A percentile compares a stretch with the other conserved stretches of the same genome.
Conservation (phyloP, 2,113 vertebrate genomes). For the Haliaeetus leucogaster region DNA sequence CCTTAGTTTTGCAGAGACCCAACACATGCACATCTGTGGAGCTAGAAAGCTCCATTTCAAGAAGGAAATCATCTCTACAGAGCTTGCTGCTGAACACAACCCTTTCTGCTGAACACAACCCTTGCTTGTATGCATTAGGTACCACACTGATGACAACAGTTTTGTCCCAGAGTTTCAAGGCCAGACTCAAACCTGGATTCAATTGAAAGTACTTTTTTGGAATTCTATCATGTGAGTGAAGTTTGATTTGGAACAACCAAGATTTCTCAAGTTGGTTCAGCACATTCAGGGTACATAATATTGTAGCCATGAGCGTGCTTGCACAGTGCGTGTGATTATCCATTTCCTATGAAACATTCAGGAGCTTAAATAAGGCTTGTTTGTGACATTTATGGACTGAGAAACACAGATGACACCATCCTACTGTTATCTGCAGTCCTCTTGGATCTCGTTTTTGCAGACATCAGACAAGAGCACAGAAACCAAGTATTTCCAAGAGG, state of each 20-base stretch:
- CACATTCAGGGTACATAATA: not conserved
- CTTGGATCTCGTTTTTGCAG: not conserved
- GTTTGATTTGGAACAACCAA: not conserved
- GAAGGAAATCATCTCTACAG: not conserved
- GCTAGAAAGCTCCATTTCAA: not conserved
- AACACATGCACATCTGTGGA: not conserved
- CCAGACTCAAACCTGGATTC: not conserved
- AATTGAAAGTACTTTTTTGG: not conserved
- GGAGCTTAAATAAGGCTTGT: not conserved
- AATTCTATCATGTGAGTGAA: rapidly evolving
- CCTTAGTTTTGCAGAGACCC: not conserved
- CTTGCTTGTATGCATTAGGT: rapidly evolving
- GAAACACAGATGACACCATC: not conserved
- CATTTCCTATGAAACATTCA: rapidly evolving
- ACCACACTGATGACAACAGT: not conserved
- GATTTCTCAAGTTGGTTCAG: not conserved
- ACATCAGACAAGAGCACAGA: not conserved
- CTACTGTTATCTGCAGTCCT: not conserved
- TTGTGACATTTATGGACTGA: not conserved
- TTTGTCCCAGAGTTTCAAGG: not conserved
- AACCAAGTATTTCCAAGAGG: not conserved
- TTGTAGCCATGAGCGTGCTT: rapidly evolving
- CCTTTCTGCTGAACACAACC: not conserved
- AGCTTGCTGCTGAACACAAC: not conserved
- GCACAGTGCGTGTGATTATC: rapidly evolving